A percentile compares a stretch with the other conserved stretches of the same genome.
These are phyloP conservation scores for Psittacula derbiana DNA, from an alignment of 2,797 vertebrate species.

Conservation along the genomic window DNA sequence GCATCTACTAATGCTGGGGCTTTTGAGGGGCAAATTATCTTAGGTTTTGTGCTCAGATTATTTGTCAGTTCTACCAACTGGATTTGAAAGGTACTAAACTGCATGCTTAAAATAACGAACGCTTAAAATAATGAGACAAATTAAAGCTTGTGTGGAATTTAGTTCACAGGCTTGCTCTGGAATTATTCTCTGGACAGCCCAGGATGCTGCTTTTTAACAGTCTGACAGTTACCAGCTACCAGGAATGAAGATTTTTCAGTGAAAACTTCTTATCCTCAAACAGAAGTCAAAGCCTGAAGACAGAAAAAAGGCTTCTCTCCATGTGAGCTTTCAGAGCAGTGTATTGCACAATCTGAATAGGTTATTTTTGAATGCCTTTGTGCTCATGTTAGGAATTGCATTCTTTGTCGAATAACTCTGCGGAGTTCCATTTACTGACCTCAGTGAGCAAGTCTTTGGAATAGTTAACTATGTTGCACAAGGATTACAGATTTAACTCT, in stretches of 20 bases:
- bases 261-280: constrained; percentile 18
- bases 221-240: neutral
- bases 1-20: neutral
- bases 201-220: neutral
- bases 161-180: neutral
- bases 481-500: constrained; percentile 9
- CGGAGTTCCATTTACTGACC: neutral
- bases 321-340: constrained; percentile 17
- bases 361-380: constrained; percentile 39
- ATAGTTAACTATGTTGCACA: neutral
- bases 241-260: constrained; percentile 2
- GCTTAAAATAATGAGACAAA: neutral
- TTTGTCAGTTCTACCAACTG: neutral
- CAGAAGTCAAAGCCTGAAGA: constrained; percentile 1
- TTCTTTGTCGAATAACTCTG: neutral
- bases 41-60: neutral
- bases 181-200: neutral
- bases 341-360: constrained; percentile 11
- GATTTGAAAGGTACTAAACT: neutral
- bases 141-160: neutral
- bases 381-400: neutral
- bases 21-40: neutral
- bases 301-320: neutral
- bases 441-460: constrained; percentile 4
- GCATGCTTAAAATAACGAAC: neutral